Base-by-base conservation (phyloP, 2,797 vertebrate species). In the Spinus pinus region DNA sequence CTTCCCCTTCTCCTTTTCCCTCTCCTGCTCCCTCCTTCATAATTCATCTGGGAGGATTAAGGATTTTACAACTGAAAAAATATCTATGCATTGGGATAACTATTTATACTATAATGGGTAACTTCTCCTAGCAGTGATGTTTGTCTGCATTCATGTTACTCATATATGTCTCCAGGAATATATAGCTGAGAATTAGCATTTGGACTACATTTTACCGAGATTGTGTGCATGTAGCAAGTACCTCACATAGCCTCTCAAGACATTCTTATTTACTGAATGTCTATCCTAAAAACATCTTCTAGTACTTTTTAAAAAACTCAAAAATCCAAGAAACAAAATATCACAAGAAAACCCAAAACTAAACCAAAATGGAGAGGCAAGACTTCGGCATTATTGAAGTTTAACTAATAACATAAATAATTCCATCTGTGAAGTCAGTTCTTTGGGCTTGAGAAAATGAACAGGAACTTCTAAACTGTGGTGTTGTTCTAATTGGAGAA, bases 361-460 rank as follows among this genome's bases (percentile, higher is more conserved):
- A 97, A 97, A 96, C 90, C 86, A 97, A 98, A 97, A 97, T 97
- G 96, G 96, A 97, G 79, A 96, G 94, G 78, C 91, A 95, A 97
- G 91, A 96, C 85, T 97, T 81, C 97, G 95, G 90, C 57, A 23
- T 92, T 92, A 93, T 74, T 97, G 96, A 97, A 96, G 95, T 93
- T 97, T 97, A 94, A 94, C 78, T 96, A 97, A 91, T 96, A 97
- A 91, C 88, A 91, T 94, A 94, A 97, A 96, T 87, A 97, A 86
- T 87, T 96, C 94, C 85, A 91, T 98, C 94, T 95, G 53, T 85
- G 93, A 97, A 97, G 85, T 87, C 44, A 72, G 56, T 95, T 96
- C 74, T 64, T 96, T 95, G 69, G 91, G 91, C 95, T 94, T 88
- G 80, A 92, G 78, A 96, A 97, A 96, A 96, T 88, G 90, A 95